A percentile compares a stretch with the other conserved stretches of the same genome.
Evolutionary conservation across 1,140 invertebrate genomes (phyloP).

Genomic region (Ylistrum balloti): DNA sequence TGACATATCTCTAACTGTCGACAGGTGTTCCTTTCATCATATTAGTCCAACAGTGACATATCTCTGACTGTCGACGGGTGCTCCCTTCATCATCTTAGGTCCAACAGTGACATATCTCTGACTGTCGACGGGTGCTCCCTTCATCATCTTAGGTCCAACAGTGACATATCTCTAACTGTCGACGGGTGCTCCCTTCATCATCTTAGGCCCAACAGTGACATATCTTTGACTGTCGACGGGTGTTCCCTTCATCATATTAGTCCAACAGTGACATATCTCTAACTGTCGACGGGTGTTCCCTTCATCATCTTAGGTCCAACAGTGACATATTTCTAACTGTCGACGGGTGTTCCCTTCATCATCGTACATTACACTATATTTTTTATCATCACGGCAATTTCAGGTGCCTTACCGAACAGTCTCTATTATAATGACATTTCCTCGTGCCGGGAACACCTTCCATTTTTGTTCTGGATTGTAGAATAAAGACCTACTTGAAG

Average conservation of each 20-base stretch:
- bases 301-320: slow-evolving; percentile 71
- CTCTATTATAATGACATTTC: too few relatives aligned
- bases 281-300: slow-evolving; percentile 79
- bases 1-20: too few relatives aligned
- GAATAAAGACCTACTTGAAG: slow-evolving; percentile 26
- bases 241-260: too few relatives aligned
- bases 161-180: slow-evolving; percentile 74
- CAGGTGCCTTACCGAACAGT: too few relatives aligned
- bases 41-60: slow-evolving; percentile 74
- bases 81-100: slow-evolving; percentile 75
- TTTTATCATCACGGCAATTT: too few relatives aligned
- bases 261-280: slow-evolving; percentile 73
- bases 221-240: too few relatives aligned
- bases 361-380: too few relatives aligned
- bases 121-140: slow-evolving; percentile 80
- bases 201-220: not conserved
- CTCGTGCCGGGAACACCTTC: too few relatives aligned
- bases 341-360: slow-evolving; percentile 80
- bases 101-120: slow-evolving; percentile 71
- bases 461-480: not conserved
- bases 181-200: slow-evolving; percentile 80
- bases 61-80: slow-evolving; percentile 78
- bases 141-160: slow-evolving; percentile 71
- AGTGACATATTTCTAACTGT: slow-evolving; percentile 74
- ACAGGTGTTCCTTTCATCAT: too few relatives aligned